Base-by-base conservation (phyloP, 2,888 invertebrate species). In the Nomada hirtipes region DNA sequence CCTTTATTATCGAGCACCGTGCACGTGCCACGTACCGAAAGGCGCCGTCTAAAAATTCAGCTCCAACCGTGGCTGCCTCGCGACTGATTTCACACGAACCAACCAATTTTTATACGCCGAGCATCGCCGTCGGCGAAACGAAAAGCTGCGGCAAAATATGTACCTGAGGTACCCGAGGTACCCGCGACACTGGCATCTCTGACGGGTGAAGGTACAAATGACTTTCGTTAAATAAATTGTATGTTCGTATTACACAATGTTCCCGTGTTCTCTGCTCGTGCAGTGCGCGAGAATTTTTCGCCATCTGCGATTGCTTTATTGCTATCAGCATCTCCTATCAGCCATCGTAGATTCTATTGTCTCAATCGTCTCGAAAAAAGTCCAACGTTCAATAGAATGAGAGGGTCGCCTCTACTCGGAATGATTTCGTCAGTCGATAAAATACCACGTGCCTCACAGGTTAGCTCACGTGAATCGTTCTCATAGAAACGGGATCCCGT, bases 21-120 rank as follows among this genome's bases (percentile, higher is more conserved):
- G 74, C 76, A 79, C 64, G 76, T 23, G 75, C 65, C 87, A 76
- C 81, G 85, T 82, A 88, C 77, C 75, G 60, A 87, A 80, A 79
- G 85, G 74, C 15, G 9, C 78, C 70, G 72, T 52, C 63, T 36
- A 36, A 47, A 47, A 15, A 75, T 73, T 72, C 75, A 55, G 42
- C 61, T 67, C 68, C 60, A n/a, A 44, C 53, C 53, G 76, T 26
- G 72, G 68, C 74, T 65, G 65, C 57, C 50, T 29, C 36, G 55
- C 77, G 63, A 50, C 61, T 55, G 55, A 76, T 74, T 65, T 78
- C 60, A 50, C 71, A 64, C 59, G 64, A 57, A 61, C 55, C 55
- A 75, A 50, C 57, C 72, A 75, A 79, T 84, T 85, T 82, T 68
- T 70, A 26, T 20, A 64, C 52, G 53, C 71, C 60, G 23, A 78